Evolutionary conservation across 2,888 invertebrate species (phyloP).

Genomic region (Acanthoscelides obtectus): DNA sequence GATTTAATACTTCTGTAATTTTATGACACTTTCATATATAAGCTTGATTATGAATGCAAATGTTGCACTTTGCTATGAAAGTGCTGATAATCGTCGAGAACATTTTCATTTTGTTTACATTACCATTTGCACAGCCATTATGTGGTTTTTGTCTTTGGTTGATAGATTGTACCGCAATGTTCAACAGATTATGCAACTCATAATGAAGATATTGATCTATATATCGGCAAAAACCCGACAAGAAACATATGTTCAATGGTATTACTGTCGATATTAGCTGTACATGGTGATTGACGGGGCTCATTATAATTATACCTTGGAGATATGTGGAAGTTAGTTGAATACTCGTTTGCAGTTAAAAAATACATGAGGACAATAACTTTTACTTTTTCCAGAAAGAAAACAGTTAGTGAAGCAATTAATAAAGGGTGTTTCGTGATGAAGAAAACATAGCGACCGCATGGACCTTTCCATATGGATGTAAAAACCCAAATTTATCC

Average conservation of each 20-base stretch:
- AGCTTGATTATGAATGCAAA: neutral
- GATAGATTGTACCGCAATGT: neutral
- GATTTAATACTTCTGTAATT: neutral
- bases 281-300: neutral
- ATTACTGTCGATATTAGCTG: neutral
- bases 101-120: neutral
- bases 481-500: too few relatives aligned
- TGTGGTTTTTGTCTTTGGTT: neutral
- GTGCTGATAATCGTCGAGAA: neutral
- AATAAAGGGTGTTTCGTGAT: too few relatives aligned
- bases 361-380: too few relatives aligned
- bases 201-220: neutral
- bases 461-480: too few relatives aligned
- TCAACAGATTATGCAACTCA: neutral
- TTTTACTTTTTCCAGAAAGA: too few relatives aligned
- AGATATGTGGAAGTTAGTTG: neutral
- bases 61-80: neutral
- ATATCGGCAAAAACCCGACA: neutral
- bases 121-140: neutral
- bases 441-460: too few relatives aligned
- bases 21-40: neutral
- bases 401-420: too few relatives aligned
- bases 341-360: too few relatives aligned
- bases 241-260: neutral
- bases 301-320: neutral